Evolutionary conservation across 2,113 vertebrate genomes (phyloP), one percentile per base, ranked within the genome.

Genomic region (Ceyx margarethae): DNA sequence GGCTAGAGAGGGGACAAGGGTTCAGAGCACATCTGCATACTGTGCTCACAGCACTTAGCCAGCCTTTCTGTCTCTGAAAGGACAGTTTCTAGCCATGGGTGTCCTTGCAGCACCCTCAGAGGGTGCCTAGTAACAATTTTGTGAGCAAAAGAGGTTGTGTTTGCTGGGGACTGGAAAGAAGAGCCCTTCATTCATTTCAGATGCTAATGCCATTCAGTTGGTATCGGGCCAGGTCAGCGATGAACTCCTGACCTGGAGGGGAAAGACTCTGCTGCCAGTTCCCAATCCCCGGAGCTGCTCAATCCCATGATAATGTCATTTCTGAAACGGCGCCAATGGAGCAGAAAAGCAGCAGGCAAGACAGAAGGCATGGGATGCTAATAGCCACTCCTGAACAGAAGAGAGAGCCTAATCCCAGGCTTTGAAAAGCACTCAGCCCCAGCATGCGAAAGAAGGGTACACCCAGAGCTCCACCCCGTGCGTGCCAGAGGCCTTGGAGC

Each of bases 331-430:
- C 1, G 57, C 89, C 92, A 94, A 89, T 72, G 87, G 89, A 96
- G 89, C 95, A 95, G 87, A 89, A 96, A 95, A 94, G 92, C 92
- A 94, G 81, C 87, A 92, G 92, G 93, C 92, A 89, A 87, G 94
- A 94, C 91, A 96, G 92, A 92, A 96, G 95, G 93, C 85, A 95
- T 89, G 92, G 77, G 83, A 85, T 82, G 87, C 91, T 95, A 94
- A 96, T 93, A 94, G 95, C 75, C 87, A 83, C 91, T 92, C 89
- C 92, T 91, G 80, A 74, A 64, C 75, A 91, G 94, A 84, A 84
- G 76, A 93, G 87, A 87, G 75, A 80, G 40, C 56, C 85, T 96
- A 93, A 96, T 93, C 93, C 85, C 15, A 8, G 82, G 72, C 87
- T 95, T 93, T 94, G 81, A 93, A 91, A 95, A 93, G 94, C 89